Percentiles rank a stretch among this genome's conserved stretches.
phyloP scores from a whole-genome alignment of 2,888 invertebrate genomes.

The Phymatocera aterrima region DNA sequence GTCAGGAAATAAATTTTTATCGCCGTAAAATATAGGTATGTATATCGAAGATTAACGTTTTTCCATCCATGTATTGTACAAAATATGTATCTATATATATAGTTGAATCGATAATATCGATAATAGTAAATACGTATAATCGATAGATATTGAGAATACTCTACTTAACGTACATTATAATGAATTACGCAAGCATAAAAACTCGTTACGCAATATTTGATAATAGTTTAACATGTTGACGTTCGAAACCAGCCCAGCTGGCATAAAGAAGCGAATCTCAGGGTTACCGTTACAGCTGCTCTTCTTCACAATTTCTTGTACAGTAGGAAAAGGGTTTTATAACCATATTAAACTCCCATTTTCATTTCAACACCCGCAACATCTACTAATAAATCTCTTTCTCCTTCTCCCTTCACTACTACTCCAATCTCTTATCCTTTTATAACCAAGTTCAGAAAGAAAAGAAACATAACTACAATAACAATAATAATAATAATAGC shows the following conservation, averaged over 20 bases:
- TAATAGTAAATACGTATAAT: no score
- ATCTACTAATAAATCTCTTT: not conserved
- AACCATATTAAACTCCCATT: no score
- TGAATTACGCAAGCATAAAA: conserved; percentile 29
- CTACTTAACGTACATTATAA: not conserved
- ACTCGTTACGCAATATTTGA: conserved; percentile 22
- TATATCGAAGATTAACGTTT: no score
- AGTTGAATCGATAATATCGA: no score
- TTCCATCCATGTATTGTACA: no score
- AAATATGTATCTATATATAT: no score
- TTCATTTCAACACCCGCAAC: not conserved
- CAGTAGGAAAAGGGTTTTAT: no score
- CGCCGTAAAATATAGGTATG: no score
- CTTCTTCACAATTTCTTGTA: no score
- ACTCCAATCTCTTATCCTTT: not conserved
- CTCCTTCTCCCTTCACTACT: not conserved
- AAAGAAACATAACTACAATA: not conserved
- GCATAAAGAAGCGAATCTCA: conserved; percentile 38
- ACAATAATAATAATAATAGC: conserved; percentile 4
- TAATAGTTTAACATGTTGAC: not conserved
- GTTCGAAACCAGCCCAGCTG: conserved; percentile 25
- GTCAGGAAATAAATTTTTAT: no score
- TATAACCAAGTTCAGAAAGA: not conserved
- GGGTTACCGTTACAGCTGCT: conserved; percentile 31
- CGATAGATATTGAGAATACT: not conserved